phyloP scores from a whole-genome alignment of 2,797 vertebrate species.

The Gobionotothen gibberifrons region DNA sequence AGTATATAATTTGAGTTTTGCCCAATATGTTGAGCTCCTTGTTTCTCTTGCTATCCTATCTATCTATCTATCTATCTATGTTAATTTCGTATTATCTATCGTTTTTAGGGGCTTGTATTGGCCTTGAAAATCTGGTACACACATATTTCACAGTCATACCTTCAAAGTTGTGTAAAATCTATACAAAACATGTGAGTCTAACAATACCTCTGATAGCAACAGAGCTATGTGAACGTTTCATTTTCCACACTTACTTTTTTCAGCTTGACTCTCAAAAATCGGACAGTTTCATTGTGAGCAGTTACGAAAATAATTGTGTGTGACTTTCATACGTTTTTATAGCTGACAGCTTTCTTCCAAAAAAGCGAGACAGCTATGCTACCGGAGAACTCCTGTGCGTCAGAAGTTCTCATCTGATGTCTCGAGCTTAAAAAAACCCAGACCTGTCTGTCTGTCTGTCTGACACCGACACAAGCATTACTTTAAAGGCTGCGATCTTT shows the following conservation, averaged over 20 bases:
- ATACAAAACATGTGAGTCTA: constrained; percentile 14
- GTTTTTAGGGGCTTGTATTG: background rate
- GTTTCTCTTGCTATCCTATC: constrained; percentile 38
- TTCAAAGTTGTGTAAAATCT: constrained; percentile 33
- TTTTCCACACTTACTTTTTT: constrained; percentile 26
- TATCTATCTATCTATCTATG: constrained; percentile 30
- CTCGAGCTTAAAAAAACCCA: constrained; percentile 54
- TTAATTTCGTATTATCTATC: constrained; percentile 1
- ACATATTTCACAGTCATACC: constrained; percentile 9
- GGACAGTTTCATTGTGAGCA: constrained; percentile 31
- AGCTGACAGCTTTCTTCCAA: constrained; percentile 35
- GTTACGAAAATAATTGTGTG: background rate
- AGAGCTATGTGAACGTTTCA: constrained; percentile 20
- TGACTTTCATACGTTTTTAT: constrained; percentile 35
- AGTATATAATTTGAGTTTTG: too few species aligned
- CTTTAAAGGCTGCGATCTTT: background rate
- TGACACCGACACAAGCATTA: constrained; percentile 19
- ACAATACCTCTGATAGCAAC: constrained; percentile 14
- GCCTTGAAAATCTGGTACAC: constrained; percentile 8
- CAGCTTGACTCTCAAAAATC: constrained; percentile 17
- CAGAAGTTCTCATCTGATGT: constrained; percentile 55
- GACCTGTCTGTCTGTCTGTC: constrained; percentile 34
- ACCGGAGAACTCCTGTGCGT: constrained; percentile 55
- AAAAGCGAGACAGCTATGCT: constrained; percentile 25
- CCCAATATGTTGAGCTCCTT: background rate